Evolutionary conservation across 2,888 invertebrate genomes (phyloP).

Genomic region (Automeris io): DNA sequence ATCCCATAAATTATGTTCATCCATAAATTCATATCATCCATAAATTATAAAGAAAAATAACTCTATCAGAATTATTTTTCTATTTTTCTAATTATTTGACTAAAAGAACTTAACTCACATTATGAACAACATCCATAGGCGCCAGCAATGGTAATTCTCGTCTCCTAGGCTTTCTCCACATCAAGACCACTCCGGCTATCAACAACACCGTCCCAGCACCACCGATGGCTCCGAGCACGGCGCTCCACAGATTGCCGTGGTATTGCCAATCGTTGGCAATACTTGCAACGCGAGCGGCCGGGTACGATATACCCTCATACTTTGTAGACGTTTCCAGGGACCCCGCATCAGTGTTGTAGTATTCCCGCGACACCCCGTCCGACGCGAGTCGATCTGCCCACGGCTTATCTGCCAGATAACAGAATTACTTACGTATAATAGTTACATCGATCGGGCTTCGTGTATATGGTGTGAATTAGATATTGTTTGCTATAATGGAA

Average conservation of each 20-base stretch:
- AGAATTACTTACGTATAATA: slow-evolving; percentile 54
- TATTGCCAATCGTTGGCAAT: slow-evolving; percentile 21
- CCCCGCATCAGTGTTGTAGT: slow-evolving; percentile 24
- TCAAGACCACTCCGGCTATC: slow-evolving; percentile 44
- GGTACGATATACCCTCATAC: slow-evolving; percentile 15
- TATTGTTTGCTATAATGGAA: slow-evolving; percentile 13
- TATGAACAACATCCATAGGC: slow-evolving; percentile 58
- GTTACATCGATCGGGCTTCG: slow-evolving; percentile 53
- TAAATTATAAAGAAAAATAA: too few species aligned
- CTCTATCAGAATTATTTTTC: too few species aligned
- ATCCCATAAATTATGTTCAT: too few species aligned
- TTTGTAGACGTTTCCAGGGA: slow-evolving; percentile 20
- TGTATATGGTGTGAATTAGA: slow-evolving; percentile 21
- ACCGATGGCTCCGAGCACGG: slow-evolving; percentile 50
- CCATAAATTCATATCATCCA: too few species aligned
- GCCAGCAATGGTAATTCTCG: slow-evolving; percentile 45
- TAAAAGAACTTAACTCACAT: slow-evolving; percentile 53
- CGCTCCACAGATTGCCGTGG: slow-evolving; percentile 54
- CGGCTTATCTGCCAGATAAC: slow-evolving; percentile 69
- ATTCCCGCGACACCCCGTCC: slow-evolving; percentile 43
- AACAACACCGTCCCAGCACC: slow-evolving; percentile 60
- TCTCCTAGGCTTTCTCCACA: slow-evolving; percentile 50
- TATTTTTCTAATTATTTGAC: too few species aligned
- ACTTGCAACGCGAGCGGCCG: slow-evolving; percentile 34
- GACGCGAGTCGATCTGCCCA: slow-evolving; percentile 47